Percentiles rank a stretch among this genome's conserved stretches.
phyloP scores from a whole-genome alignment of 2,888 invertebrate species.

The Phortica magna region DNA sequence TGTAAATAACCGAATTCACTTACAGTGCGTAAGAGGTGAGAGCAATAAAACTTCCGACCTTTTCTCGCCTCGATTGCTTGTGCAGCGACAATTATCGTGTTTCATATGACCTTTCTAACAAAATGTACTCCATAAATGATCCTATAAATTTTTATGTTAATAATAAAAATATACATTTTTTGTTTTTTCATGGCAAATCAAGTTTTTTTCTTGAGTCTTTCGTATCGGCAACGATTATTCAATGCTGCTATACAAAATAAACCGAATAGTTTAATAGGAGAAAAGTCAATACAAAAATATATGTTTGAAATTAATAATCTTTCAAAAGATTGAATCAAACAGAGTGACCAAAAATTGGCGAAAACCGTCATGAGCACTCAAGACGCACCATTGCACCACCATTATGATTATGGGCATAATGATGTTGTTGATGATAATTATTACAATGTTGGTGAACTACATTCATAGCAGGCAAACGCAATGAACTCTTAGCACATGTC shows the following conservation, averaged over 20 bases:
- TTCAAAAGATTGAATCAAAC: too few species aligned
- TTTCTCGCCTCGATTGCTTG: neutral
- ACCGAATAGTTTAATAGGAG: too few species aligned
- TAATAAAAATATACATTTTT: too few species aligned
- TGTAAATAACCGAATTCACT: slow-evolving; percentile 35
- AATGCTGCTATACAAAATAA: neutral
- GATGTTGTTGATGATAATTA: neutral
- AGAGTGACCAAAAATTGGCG: too few species aligned
- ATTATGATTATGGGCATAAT: slow-evolving; percentile 20
- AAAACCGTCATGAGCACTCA: slow-evolving; percentile 49
- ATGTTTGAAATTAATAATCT: too few species aligned
- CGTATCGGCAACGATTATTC: slow-evolving; percentile 33
- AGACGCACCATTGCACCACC: slow-evolving; percentile 52
- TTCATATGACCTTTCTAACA: too few species aligned
- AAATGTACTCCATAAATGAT: too few species aligned
- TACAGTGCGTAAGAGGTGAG: neutral
- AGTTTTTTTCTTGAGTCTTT: slow-evolving; percentile 51
- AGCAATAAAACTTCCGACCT: neutral
- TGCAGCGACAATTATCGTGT: too few species aligned
- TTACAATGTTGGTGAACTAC: slow-evolving; percentile 17
- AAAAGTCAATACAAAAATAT: too few species aligned
- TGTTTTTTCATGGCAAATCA: neutral
- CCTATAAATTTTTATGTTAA: too few species aligned
- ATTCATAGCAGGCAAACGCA: slow-evolving; percentile 27
- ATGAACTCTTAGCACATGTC: slow-evolving; percentile 41